Percentiles rank a stretch among this genome's conserved stretches.
Evolutionary conservation across 1,140 invertebrate species (phyloP).

Genomic region (Listronotus bonariensis): DNA sequence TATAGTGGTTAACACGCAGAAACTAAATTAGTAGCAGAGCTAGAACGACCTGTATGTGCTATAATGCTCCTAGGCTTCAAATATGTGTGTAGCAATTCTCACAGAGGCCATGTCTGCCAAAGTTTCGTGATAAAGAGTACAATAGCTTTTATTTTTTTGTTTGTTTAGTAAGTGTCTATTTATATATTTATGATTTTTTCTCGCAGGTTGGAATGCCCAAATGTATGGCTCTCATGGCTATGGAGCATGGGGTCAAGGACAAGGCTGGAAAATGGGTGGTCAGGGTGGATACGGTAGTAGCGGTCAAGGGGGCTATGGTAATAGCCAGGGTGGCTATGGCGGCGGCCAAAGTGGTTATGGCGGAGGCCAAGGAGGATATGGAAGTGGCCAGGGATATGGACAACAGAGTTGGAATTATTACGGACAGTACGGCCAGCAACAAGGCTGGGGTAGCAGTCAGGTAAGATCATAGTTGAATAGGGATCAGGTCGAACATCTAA

Average conservation of each 20-base stretch:
- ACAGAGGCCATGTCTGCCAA: neutral
- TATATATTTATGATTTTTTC: neutral
- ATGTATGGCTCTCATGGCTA: conserved; percentile 23
- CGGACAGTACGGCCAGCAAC: conserved; percentile 49
- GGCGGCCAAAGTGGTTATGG: conserved; percentile 41
- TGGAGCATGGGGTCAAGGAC: conserved; percentile 29
- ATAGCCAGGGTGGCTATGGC: conserved; percentile 43
- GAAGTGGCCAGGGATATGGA: conserved; percentile 16
- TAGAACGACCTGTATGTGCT: too few species aligned
- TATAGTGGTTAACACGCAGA: too few species aligned
- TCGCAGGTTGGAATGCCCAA: conserved; percentile 16
- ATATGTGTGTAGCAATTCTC: too few species aligned
- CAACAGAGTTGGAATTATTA: conserved; percentile 48
- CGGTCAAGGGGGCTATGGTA: conserved; percentile 34
- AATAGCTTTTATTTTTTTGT: too few species aligned
- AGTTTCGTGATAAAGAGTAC: too few species aligned
- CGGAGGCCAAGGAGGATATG: conserved; percentile 33
- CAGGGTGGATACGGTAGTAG: conserved; percentile 6
- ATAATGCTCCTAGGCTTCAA: too few species aligned
- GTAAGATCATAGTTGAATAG: conserved; percentile 1
- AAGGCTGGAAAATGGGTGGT: conserved; percentile 34
- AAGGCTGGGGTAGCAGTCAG: conserved; percentile 37
- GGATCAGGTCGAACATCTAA: too few species aligned
- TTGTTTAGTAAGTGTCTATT: neutral
- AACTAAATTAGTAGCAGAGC: too few species aligned